These are phyloP conservation scores for Venturia canescens DNA, from an alignment of 1,140 invertebrate genomes.

Conservation along the genomic window DNA sequence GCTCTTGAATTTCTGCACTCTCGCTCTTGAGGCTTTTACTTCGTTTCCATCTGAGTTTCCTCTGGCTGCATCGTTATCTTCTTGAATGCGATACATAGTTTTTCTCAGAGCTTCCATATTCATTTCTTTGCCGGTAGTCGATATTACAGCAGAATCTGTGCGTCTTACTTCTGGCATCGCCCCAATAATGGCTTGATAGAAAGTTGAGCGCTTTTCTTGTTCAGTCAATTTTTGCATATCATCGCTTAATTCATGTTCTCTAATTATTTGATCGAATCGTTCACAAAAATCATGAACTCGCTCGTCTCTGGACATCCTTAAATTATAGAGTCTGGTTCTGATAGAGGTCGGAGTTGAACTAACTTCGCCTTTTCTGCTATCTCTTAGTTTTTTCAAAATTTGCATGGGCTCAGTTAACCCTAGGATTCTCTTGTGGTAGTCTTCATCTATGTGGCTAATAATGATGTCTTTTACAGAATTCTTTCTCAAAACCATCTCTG, in stretches of 20 bases:
- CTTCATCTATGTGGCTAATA: constrained; percentile 57
- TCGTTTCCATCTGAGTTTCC: constrained; percentile 28
- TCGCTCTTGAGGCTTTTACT: constrained; percentile 24
- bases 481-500: constrained; percentile 45
- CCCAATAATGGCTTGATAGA: constrained; percentile 43
- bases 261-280: constrained; percentile 55
- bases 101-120: constrained; percentile 35
- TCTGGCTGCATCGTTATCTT: constrained; percentile 41
- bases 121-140: constrained; percentile 45
- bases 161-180: constrained; percentile 46
- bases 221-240: constrained; percentile 47
- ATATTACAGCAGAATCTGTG: constrained; percentile 38
- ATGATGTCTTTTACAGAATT: constrained; percentile 55
- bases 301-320: constrained; percentile 56
- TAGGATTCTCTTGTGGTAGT: constrained; percentile 59
- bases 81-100: constrained; percentile 46
- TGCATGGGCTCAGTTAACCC: constrained; percentile 52
- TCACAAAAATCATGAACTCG: constrained; percentile 55
- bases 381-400: constrained; percentile 53
- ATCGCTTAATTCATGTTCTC: constrained; percentile 53
- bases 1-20: constrained; percentile 37
- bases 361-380: constrained; percentile 49
- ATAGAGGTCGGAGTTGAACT: constrained; percentile 54
- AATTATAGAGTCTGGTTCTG: constrained; percentile 51
- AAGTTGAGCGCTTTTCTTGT: constrained; percentile 47